Evolutionary conservation across 2,888 invertebrate species (phyloP).

Genomic region (Melanophora roralis): DNA sequence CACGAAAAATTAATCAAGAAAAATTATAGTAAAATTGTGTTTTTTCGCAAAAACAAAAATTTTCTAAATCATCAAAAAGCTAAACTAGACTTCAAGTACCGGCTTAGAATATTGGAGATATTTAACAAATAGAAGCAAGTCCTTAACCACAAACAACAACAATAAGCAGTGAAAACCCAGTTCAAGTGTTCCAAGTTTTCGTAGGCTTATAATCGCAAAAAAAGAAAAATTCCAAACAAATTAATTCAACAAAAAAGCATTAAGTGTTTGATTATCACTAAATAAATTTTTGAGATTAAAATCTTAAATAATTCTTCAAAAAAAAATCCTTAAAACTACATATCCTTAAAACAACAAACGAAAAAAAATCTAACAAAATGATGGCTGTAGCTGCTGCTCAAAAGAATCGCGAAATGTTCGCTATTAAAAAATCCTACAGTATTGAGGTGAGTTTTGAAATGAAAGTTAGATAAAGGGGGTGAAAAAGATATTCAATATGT

Average conservation of each 20-base stretch:
- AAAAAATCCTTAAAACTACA: slow-evolving; percentile 54
- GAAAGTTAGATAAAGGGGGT: no score
- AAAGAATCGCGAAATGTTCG: slow-evolving; percentile 97
- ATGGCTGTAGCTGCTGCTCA: slow-evolving; percentile 95
- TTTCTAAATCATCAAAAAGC: slow-evolving; percentile 55
- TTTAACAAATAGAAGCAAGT: slow-evolving; percentile 64
- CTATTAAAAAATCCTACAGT: slow-evolving; percentile 97
- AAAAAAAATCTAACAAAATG: slow-evolving; percentile 77
- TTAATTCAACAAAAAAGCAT: slow-evolving; percentile 68
- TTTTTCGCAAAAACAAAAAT: slow-evolving; percentile 59
- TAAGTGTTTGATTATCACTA: slow-evolving; percentile 66
- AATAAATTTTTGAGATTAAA: slow-evolving; percentile 70
- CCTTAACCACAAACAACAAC: slow-evolving; percentile 4
- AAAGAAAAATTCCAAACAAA: slow-evolving; percentile 21
- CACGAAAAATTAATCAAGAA: slow-evolving; percentile 36
- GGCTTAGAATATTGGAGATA: slow-evolving; percentile 47
- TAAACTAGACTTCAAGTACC: slow-evolving; percentile 71
- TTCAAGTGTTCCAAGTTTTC: slow-evolving; percentile 66
- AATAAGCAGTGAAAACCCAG: slow-evolving; percentile 73
- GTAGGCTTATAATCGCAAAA: slow-evolving; percentile 70
- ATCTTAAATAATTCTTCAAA: slow-evolving; percentile 55
- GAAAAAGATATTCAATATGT: no score
- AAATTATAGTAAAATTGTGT: slow-evolving; percentile 59
- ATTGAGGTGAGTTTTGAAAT: slow-evolving; percentile 88
- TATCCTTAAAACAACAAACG: slow-evolving; percentile 54